Evolutionary conservation across 2,113 vertebrate genomes (phyloP).

Genomic region (Scatophagus argus): DNA sequence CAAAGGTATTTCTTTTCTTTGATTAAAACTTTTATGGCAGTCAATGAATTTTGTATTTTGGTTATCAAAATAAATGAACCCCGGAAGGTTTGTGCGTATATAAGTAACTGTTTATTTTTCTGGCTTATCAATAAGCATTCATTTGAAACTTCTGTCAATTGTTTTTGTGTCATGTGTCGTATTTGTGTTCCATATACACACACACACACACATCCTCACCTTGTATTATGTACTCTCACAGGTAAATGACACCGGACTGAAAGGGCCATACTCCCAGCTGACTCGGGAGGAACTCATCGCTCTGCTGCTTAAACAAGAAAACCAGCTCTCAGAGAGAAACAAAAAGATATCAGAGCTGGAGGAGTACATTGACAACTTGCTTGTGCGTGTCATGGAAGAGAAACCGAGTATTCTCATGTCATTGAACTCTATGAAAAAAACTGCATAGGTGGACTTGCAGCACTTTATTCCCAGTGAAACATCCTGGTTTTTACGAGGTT

Average conservation of each 20-base stretch:
- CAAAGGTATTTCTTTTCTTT: slow-evolving; percentile 62
- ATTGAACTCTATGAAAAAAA: slow-evolving; percentile 64
- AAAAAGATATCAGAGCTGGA: slow-evolving; percentile 90
- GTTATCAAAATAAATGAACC: too few species aligned
- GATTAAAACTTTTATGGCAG: neutral
- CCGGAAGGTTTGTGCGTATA: too few species aligned
- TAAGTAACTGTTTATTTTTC: neutral
- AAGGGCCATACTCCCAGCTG: slow-evolving; percentile 90
- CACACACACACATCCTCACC: neutral
- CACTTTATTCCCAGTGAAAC: neutral
- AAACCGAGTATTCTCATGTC: slow-evolving; percentile 90
- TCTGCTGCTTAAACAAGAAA: slow-evolving; percentile 91
- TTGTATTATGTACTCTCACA: slow-evolving; percentile 37
- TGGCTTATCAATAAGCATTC: neutral
- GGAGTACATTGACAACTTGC: slow-evolving; percentile 93
- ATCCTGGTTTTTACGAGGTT: neutral
- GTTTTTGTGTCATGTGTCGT: neutral
- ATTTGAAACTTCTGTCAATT: neutral
- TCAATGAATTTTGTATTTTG: neutral
- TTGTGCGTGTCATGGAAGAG: slow-evolving; percentile 94
- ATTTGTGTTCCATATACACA: neutral
- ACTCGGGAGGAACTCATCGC: slow-evolving; percentile 92
- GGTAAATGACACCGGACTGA: slow-evolving; percentile 59
- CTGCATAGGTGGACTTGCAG: slow-evolving; percentile 12
- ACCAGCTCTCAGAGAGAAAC: slow-evolving; percentile 86